Percentiles rank a stretch among this genome's conserved stretches.
Evolutionary conservation across 2,888 invertebrate species (phyloP).

Genomic region (Byasa hedistus): DNA sequence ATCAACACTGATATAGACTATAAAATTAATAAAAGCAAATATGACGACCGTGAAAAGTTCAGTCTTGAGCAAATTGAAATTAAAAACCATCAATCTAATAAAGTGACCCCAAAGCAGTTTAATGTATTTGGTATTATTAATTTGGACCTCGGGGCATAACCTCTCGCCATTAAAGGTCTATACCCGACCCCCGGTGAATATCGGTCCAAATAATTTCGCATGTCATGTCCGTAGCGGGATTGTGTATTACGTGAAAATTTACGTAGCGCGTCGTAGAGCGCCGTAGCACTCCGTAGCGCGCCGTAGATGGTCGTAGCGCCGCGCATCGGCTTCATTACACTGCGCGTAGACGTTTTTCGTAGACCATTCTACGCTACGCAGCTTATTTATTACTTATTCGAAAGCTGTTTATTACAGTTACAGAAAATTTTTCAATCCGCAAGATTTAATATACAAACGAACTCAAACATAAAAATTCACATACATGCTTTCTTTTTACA

Average conservation of each 20-base stretch:
- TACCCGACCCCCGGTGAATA: constrained; percentile 18
- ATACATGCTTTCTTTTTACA: too few relatives aligned
- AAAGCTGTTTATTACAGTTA: background rate
- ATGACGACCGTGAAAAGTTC: too few relatives aligned
- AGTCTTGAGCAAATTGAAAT: background rate
- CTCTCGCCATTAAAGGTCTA: constrained; percentile 14
- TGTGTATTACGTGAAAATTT: constrained; percentile 6
- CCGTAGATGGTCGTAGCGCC: background rate
- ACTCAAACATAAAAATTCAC: background rate
- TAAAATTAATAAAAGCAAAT: too few relatives aligned
- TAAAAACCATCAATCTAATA: constrained; percentile 16
- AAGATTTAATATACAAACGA: background rate
- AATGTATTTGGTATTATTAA: constrained; percentile 23
- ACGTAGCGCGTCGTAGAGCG: constrained; percentile 20
- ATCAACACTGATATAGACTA: too few relatives aligned
- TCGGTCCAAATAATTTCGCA: constrained; percentile 24
- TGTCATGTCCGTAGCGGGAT: constrained; percentile 19
- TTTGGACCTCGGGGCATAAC: constrained; percentile 16
- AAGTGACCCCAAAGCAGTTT: constrained; percentile 8
- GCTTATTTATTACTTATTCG: too few relatives aligned
- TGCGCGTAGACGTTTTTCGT: constrained; percentile 1
- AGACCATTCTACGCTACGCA: constrained; percentile 12
- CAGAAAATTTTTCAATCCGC: too few relatives aligned
- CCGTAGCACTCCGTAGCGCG: background rate
- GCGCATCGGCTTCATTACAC: constrained; percentile 14